Base-by-base conservation (phyloP, 2,888 invertebrate species). In the Melieria omissa region DNA sequence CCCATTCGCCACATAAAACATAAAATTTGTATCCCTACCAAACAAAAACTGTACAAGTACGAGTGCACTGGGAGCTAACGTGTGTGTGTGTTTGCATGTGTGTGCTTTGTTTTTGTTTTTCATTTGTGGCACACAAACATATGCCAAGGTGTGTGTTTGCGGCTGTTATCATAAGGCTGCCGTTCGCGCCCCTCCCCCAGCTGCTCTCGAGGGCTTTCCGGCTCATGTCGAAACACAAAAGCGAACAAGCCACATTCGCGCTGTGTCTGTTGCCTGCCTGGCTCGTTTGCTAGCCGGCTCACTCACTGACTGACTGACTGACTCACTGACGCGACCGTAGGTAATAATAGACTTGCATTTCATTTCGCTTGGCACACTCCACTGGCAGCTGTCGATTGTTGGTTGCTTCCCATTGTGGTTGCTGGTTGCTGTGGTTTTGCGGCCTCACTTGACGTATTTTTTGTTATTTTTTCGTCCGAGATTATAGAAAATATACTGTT, bases 281-380 rank as follows among this genome's bases (percentile, higher is more conserved):
- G 29, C 29, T 29, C 29, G 29, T 29, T 29, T 29, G 29, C 29
- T 29, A 29, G 29, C 29, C 29, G 29, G 29, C 29, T 29, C 29
- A 29, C 29, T 29, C 29, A 29, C 29, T 29, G 29, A 29, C 29
- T 29, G 29, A 29, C 29, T 29, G 29, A 29, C 29, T 29, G 29
- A 29, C 29, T 29, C 29, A 29, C 29, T 29, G 29, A 1, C 29
- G 29, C 29, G 29, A 29, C 47, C 44, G 46, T 47, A 10, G 45
- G 46, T 64, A 64, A 65, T 65, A 57, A 65, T 57, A 65, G 42
- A 10, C 65, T 65, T 57, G 7, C 57, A 65, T 55, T 58, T 57
- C 57, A 57, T 14, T 63, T 64, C 4, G 52, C 64, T 64, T 57
- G 55, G 65, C 57, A 42, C 29, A 29, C 29, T 29, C 29, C 29